Evolutionary conservation across 92 coral and sea anemone genomes (phyloP).

Genomic region (Porites rus): DNA sequence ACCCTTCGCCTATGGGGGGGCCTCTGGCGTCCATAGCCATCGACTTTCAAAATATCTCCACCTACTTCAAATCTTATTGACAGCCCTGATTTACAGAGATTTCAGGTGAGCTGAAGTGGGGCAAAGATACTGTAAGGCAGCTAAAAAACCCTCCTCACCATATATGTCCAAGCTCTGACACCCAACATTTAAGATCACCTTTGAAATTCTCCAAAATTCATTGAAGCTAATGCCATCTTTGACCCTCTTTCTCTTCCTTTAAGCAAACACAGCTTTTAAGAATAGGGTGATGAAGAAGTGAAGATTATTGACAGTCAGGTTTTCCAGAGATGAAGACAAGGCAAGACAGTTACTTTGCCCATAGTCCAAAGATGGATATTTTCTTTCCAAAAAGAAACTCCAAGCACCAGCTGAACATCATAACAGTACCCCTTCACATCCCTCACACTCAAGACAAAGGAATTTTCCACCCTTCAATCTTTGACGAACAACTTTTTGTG

Average conservation of each 20-base stretch:
- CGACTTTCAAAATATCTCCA: constrained; percentile 2
- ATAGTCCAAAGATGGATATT: constrained; percentile 15
- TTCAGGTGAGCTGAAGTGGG: no score
- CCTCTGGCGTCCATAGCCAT: constrained; percentile 23
- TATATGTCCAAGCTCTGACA: no score
- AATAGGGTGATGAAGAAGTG: constrained; percentile 21
- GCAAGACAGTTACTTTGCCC: constrained; percentile 27
- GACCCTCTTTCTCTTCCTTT: constrained; percentile 16
- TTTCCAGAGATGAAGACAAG: constrained; percentile 15
- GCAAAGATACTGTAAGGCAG: no score
- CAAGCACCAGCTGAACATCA: constrained; percentile 22
- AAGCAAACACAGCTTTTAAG: constrained; percentile 24
- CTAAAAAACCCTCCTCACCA: no score
- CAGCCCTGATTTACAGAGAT: neutral
- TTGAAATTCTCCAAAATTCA: constrained; percentile 29
- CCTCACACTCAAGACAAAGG: constrained; percentile 23
- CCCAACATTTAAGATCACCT: constrained; percentile 31
- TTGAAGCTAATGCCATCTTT: constrained; percentile 31
- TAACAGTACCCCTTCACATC: constrained; percentile 28
- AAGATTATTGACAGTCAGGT: constrained; percentile 12
- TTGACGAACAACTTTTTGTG: constrained; percentile 22
- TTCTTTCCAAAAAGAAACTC: constrained; percentile 18
- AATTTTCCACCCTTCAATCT: constrained; percentile 30
- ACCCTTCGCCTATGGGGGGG: neutral
- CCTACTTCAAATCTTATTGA: constrained; percentile 1